These are phyloP conservation scores for Gymnodraco acuticeps DNA, from an alignment of 2,797 vertebrate species.

Conservation along the genomic window DNA sequence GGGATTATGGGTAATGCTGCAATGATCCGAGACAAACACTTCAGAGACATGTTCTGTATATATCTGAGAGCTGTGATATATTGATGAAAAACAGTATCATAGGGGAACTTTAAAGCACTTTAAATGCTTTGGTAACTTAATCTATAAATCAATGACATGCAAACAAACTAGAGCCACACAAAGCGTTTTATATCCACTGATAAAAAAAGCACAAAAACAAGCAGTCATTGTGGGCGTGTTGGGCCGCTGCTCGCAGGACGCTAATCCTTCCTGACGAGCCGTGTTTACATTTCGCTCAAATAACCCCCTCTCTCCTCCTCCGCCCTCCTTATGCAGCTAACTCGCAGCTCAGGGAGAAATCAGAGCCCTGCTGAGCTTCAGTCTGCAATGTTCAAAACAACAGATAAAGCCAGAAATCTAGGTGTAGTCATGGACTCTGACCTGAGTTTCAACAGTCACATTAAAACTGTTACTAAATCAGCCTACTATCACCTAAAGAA, in stretches of 20 bases:
- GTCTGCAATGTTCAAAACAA: too few relatives aligned
- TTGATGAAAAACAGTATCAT: too few relatives aligned
- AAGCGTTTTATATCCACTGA: slow-evolving; percentile 14
- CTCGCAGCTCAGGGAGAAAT: slow-evolving; percentile 37
- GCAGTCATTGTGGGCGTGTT: slow-evolving; percentile 58
- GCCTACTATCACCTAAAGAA: too few relatives aligned
- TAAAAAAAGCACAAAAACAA: slow-evolving; percentile 46
- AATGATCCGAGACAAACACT: too few relatives aligned
- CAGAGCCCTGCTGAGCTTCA: slow-evolving; percentile 31
- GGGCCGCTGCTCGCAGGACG: slow-evolving; percentile 54
- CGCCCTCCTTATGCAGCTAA: slow-evolving; percentile 36
- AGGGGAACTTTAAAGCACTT: too few relatives aligned
- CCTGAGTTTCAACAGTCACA: too few relatives aligned
- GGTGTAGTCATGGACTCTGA: too few relatives aligned
- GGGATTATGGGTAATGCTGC: too few relatives aligned
- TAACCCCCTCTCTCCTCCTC: slow-evolving; percentile 57
- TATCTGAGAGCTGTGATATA: too few relatives aligned
- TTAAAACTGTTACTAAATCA: too few relatives aligned
- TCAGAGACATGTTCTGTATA: too few relatives aligned
- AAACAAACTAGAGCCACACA: slow-evolving; percentile 3
- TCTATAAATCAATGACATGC: background rate
- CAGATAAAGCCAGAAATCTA: too few relatives aligned
- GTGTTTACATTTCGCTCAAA: slow-evolving; percentile 75
- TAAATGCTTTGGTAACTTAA: background rate
- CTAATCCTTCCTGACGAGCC: slow-evolving; percentile 72